Evolutionary conservation across 2,888 invertebrate species (phyloP).

Genomic region (Smittia sp.): DNA sequence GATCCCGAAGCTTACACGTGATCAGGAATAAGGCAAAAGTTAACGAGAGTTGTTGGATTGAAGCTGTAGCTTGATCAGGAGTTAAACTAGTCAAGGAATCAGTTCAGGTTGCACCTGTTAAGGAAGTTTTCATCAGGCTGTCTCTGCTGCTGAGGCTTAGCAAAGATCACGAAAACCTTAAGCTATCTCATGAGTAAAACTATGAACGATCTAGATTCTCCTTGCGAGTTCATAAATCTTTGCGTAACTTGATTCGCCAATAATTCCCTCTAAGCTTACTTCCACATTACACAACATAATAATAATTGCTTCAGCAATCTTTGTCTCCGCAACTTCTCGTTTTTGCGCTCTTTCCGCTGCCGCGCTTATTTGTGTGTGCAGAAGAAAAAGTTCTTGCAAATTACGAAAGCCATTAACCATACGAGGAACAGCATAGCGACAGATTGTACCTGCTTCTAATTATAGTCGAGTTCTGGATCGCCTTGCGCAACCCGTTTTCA

Average conservation of each 20-base stretch:
- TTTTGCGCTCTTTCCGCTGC: not conserved
- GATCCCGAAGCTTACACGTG: no score
- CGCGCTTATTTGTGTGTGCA: not conserved
- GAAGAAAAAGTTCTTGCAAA: constrained; percentile 21
- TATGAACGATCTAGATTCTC: no score
- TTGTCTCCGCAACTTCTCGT: not conserved
- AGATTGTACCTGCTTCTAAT: constrained; percentile 40
- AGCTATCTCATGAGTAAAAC: no score
- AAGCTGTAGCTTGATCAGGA: no score
- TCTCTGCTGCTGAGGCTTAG: no score
- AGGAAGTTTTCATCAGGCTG: no score
- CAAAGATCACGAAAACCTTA: no score
- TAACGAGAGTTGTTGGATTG: no score
- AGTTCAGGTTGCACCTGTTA: no score
- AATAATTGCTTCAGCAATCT: not conserved
- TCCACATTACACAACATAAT: not conserved
- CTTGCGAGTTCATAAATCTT: not conserved
- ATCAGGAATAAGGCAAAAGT: no score
- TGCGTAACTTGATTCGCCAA: not conserved
- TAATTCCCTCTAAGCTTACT: not conserved
- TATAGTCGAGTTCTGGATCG: constrained; percentile 31
- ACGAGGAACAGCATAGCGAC: constrained; percentile 32
- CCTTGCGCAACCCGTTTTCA: constrained; percentile 35
- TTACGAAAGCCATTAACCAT: constrained; percentile 38
- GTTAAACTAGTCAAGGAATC: no score